Evolutionary conservation across 2,113 vertebrate genomes (phyloP).

Genomic region (Pseudonaja textilis): DNA sequence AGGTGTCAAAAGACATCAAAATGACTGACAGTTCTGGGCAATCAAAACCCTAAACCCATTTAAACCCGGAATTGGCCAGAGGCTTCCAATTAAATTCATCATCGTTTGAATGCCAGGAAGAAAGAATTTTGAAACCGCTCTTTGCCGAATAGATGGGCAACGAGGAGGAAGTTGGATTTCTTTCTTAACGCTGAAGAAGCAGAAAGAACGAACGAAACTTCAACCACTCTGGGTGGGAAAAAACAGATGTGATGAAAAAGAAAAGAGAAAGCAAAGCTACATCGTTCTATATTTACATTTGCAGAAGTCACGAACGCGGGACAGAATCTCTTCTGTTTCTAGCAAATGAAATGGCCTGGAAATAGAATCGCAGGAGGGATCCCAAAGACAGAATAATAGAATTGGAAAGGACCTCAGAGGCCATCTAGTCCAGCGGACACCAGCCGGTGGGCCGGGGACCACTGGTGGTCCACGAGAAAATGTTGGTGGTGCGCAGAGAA

Average conservation of each 20-base stretch:
- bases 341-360: background rate
- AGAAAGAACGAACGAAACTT: background rate
- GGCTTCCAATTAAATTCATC: background rate
- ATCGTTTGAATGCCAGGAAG: background rate
- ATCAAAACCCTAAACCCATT: background rate
- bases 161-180: background rate
- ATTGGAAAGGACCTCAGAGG: background rate
- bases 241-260: background rate
- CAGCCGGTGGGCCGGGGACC: too few species aligned
- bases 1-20: background rate
- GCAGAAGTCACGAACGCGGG: background rate
- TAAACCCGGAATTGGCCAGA: too few species aligned
- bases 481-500: too few species aligned
- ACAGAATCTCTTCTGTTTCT: background rate
- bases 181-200: background rate
- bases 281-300: background rate
- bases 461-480: too few species aligned
- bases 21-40: background rate
- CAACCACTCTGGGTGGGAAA: rapidly evolving
- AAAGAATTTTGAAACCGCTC: background rate
- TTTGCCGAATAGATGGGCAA: background rate
- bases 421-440: background rate
- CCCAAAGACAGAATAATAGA: background rate
- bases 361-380: background rate
- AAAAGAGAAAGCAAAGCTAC: background rate